Evolutionary conservation across 30 jellyfish, hydroid and myxozoan genomes (phyloP), one percentile per base, ranked within the genome.

Genomic region (Aurelia sp.): DNA sequence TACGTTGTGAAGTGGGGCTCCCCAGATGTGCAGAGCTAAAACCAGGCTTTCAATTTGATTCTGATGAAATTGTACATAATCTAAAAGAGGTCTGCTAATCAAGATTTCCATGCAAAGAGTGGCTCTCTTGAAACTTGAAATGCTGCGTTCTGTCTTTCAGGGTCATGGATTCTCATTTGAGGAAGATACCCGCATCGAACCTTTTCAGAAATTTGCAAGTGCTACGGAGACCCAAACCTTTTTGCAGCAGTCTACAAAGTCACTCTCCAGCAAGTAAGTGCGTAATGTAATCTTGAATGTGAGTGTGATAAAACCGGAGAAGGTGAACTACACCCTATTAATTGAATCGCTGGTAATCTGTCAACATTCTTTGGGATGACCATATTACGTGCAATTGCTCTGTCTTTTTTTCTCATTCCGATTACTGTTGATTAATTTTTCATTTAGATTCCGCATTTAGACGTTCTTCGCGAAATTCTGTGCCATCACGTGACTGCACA

Each of bases 101-200:
- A 20, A 18, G 27, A n/a, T 22, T 19, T 6, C 81, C 65, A 71
- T 50, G 68, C 15, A 33, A 27, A 12, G 81, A 8, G 48, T 8
- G 48, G 6, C 21, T 35, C 50, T 27, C 20, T 70, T 70, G 5
- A 4, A 4, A 70, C 66, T 4, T 30, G 61, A 47, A 69, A 13
- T 48, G 13, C 27, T 22, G 10, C 81, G 61, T 6, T 33, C 41
- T 75, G 13, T 23, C 27, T 62, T 30, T 13, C 79, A 82, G 93
- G 74, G 41, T 50, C 73, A 66, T 66, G 64, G 93, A 53, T 84
- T 73, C 66, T 55, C 84, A 3, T 82, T 84, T 40, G 93, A 71
- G 57, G 87, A 84, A 52, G 93, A 84, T 63, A 30, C 41, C 16
- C 86, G 84, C 0, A 73, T 84, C 68, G 93, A 84, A 52, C 93